A percentile compares a stretch with the other conserved stretches of the same genome.
Conservation (phyloP, 2,888 invertebrate genomes). For the Platerodrilus igneus region DNA sequence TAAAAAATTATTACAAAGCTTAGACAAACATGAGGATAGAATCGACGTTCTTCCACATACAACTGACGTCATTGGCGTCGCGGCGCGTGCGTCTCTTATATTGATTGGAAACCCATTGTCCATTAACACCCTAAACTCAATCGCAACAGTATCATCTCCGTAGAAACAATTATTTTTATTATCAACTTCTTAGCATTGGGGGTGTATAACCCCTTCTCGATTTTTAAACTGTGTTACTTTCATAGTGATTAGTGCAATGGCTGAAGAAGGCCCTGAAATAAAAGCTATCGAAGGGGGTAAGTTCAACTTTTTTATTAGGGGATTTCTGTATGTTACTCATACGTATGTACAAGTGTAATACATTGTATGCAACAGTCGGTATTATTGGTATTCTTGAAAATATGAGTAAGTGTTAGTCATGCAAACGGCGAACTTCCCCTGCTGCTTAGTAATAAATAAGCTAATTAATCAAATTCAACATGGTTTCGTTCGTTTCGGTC, state of each 20-base stretch:
- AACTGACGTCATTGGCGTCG: conserved; percentile 24
- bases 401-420: no score
- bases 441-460: no score
- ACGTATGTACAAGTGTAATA: no score
- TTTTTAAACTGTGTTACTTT: conserved; percentile 16
- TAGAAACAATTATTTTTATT: conserved; percentile 21
- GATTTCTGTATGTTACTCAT: no score
- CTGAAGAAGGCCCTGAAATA: conserved; percentile 58
- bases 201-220: conserved; percentile 27
- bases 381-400: no score
- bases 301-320: no score
- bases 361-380: no score
- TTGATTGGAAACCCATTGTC: conserved; percentile 29
- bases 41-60: conserved; percentile 22
- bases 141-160: conserved; percentile 29
- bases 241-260: conserved; percentile 42
- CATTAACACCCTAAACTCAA: conserved; percentile 30
- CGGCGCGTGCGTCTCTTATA: conserved; percentile 31
- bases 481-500: no score
- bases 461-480: no score
- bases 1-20: no score
- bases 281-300: conserved; percentile 54
- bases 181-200: conserved; percentile 24
- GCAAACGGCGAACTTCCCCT: no score
- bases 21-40: no score